Evolutionary conservation across 2,888 invertebrate genomes (phyloP), one percentile per base, ranked within the genome.

Genomic region (Pandemis cinnamomeana): DNA sequence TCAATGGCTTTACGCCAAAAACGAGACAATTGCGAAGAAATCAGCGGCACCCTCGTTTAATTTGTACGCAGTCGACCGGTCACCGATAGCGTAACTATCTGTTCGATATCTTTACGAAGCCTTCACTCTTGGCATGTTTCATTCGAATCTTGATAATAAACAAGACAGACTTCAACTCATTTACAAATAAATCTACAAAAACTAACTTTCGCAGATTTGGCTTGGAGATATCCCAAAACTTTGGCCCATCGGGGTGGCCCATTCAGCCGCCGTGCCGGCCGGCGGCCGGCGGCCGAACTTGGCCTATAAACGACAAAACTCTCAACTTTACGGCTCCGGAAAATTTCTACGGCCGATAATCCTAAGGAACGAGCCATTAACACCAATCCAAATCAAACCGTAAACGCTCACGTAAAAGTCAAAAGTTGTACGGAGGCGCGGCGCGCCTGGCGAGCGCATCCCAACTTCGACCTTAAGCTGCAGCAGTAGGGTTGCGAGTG

Each of bases 191-290:
- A 55, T 63, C 67, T 41, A 46, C n/a, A n/a, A 15, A 72, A 55
- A 72, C 72, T 71, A 51, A 71, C 71, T 72, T 68, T 68, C 13
- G 11, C 27, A 55, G 46, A 58, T 55, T 55, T 5, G 15, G 41
- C 41, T 10, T 48, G 15, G 62, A 51, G 60, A 53, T 63, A 63
- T 64, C 71, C 36, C 36, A 11, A 64, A 71, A 72, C 13, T 68
- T 63, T 58, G 20, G n/a, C 60, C 15, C 61, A 53, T 72, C 53
- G 51, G 27, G n/a, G 44, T 53, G 48, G 67, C 10, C 60, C 67
- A 67, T 67, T 67, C 20, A 15, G 64, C 15, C 62, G 41, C 4
- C n/a, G n/a, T n/a, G 61, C 41, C 11, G 42, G 10, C 13, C 27
- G 36, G 6, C 5, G 11, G 10, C 13, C 64, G 11, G 5, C 27